Evolutionary conservation across 2,113 vertebrate species (phyloP).

Genomic region (Crotophaga sulcirostris): DNA sequence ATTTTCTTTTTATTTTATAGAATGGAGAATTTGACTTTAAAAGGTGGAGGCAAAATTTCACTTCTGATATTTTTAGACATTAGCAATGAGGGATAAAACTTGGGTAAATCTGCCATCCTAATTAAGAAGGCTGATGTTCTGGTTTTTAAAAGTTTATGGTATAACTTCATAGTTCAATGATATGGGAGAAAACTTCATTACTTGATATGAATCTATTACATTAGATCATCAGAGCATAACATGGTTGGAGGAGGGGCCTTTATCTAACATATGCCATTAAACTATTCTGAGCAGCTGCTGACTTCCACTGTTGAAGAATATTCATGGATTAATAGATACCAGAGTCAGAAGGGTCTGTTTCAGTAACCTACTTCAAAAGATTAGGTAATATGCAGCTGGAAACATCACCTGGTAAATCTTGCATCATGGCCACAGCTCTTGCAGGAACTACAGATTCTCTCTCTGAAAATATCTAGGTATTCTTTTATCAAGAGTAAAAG

Average conservation of each 20-base stretch:
- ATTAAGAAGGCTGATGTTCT: not conserved
- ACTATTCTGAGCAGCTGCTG: not conserved
- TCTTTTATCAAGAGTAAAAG: not conserved
- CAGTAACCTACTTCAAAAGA: not conserved
- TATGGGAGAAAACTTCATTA: not conserved
- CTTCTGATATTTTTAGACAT: not conserved
- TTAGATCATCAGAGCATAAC: not conserved
- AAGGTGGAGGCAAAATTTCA: not conserved
- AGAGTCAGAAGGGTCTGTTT: not conserved
- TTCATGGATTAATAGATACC: not conserved
- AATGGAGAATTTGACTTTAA: not conserved
- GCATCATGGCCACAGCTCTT: not conserved
- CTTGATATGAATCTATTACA: not conserved
- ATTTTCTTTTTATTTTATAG: not conserved
- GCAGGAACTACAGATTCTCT: not conserved
- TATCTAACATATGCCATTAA: not conserved
- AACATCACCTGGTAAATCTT: not conserved
- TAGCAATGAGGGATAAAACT: not conserved
- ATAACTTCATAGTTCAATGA: not conserved
- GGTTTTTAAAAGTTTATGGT: not conserved
- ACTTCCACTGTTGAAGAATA: not conserved
- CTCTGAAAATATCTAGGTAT: not conserved
- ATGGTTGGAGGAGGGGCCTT: not conserved
- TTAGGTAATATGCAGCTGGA: not conserved
- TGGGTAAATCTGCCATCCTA: not conserved